Evolutionary conservation across 2,113 vertebrate genomes (phyloP).

Genomic region (Perca fluviatilis): DNA sequence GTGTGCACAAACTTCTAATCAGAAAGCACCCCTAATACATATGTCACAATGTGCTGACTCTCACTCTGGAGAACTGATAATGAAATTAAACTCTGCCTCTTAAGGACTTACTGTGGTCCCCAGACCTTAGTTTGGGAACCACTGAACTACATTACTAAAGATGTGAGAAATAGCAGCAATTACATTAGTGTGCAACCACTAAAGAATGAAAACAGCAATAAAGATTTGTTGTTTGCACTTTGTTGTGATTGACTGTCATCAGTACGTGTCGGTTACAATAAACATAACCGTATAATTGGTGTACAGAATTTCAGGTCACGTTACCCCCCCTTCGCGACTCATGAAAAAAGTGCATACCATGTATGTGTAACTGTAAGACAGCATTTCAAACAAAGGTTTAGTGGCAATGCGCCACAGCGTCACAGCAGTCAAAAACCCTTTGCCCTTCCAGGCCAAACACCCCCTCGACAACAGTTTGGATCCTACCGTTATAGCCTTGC

Average conservation of each 20-base stretch:
- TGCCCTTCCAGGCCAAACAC: too few species aligned
- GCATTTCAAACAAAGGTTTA: too few species aligned
- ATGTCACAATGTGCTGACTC: slow-evolving; percentile 16
- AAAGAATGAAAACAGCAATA: slow-evolving; percentile 33
- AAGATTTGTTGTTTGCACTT: slow-evolving; percentile 30
- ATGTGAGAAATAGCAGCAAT: slow-evolving; percentile 21
- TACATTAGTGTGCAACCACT: neutral
- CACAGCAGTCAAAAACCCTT: too few species aligned
- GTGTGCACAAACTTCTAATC: slow-evolving; percentile 27
- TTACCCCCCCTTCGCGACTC: slow-evolving; percentile 37
- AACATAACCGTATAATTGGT: slow-evolving; percentile 29
- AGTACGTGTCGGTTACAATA: slow-evolving; percentile 21
- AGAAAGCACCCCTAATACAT: slow-evolving; percentile 17
- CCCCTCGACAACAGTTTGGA: too few species aligned
- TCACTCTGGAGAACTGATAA: slow-evolving; percentile 28
- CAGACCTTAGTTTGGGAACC: slow-evolving; percentile 15
- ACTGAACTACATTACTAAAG: slow-evolving; percentile 18
- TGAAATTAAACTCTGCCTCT: slow-evolving; percentile 31
- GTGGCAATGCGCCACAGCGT: too few species aligned
- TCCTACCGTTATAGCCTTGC: too few species aligned
- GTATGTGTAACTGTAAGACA: too few species aligned
- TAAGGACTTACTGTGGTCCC: slow-evolving; percentile 13
- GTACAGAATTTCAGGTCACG: slow-evolving; percentile 32
- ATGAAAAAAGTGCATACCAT: slow-evolving; percentile 49
- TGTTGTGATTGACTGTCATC: slow-evolving; percentile 21